Evolutionary conservation across 2,113 vertebrate species (phyloP).

Genomic region (Vidua chalybeata): DNA sequence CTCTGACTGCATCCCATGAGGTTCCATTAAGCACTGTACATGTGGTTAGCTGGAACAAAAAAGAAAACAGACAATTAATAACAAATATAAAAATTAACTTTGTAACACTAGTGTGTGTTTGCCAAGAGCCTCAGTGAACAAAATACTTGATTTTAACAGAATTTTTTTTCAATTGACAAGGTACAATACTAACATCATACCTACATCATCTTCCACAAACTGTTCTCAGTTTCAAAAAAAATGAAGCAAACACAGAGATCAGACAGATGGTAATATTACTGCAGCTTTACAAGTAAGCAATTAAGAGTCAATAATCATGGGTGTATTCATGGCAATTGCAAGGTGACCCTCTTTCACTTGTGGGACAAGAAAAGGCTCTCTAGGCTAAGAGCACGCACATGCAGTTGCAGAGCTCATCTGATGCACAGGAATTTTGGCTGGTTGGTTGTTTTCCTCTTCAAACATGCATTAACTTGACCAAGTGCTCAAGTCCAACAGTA

Average conservation of each 20-base stretch:
- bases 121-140: background rate
- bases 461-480: background rate
- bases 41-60: conserved; percentile 90
- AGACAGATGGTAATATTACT: background rate
- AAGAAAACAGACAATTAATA: conserved; percentile 61
- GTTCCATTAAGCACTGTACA: conserved; percentile 76
- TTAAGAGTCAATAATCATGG: background rate
- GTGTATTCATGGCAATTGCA: background rate
- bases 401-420: background rate
- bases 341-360: background rate
- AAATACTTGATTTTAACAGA: background rate
- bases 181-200: background rate
- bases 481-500: background rate
- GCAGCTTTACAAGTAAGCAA: background rate
- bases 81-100: conserved; percentile 15
- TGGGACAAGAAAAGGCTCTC: background rate
- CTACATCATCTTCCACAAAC: background rate
- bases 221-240: background rate
- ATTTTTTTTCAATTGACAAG: background rate
- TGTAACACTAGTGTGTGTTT: accelerated
- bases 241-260: background rate
- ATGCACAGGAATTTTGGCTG: background rate
- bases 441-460: background rate
- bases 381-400: background rate
- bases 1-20: conserved; percentile 77